Evolutionary conservation across 2,113 vertebrate genomes (phyloP), one percentile per base, ranked within the genome.

Genomic region (Oncorhynchus masou): DNA sequence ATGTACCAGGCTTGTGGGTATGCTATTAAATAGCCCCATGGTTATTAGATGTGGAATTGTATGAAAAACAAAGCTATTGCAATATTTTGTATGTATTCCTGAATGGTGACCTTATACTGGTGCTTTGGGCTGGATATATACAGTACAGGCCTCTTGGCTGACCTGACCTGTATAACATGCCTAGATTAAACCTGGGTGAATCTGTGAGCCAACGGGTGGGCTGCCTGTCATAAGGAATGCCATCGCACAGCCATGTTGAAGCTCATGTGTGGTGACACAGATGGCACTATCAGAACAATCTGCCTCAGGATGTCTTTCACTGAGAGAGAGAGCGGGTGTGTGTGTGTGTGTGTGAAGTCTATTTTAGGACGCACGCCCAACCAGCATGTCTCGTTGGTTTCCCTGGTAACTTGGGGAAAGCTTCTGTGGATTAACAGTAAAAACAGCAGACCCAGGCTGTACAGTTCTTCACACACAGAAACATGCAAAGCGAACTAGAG

Each of bases 391-490:
- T 67, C 65, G 2, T 16, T 3, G 65, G 65, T 68, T 68, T 39
- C 67, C 69, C 24, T 45, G n/a, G 45, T 51, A 71, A 71, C 67
- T 9, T 51, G 68, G n/a, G 48, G 8, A 68, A 68, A 31, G 27
- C 19, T 22, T 68, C 8, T 3, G 67, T 3, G 31, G 34, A 66
- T 5, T 8, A 12, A 74, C 39, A 65, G 59, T 9, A 64, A n/a
- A 34, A 24, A 22, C 34, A 34, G 11, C 16, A 62, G 11, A 2
- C 54, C 49, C 59, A 11, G 39, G 13, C n/a, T 19, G 59, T 3
- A 62, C 59, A 62, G n/a, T 11, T 8, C 19, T 22, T 22, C 59
- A 62, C 59, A 54, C 51, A 54, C 51, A 54, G 51, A 54, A 54
- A 54, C 51, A 54, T 54, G 51, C 51, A 13, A 54, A 19, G 51